These are phyloP conservation scores for Drosophila pruinosa DNA, from an alignment of 1,140 invertebrate species.

Conservation along the genomic window DNA sequence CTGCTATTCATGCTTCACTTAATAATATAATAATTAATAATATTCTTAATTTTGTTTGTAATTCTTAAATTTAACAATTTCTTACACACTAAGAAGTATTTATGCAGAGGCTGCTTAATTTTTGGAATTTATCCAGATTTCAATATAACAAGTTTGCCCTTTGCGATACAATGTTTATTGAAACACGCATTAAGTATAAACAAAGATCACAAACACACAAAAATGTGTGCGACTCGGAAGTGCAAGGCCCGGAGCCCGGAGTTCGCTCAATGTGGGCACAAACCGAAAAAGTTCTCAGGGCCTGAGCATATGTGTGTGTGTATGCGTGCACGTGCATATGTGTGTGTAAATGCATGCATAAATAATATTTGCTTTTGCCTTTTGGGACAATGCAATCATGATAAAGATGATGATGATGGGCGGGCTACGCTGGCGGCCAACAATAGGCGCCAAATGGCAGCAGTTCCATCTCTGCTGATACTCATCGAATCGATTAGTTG, in stretches of 20 bases:
- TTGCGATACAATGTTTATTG: slow-evolving; percentile 63
- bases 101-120: slow-evolving; percentile 1
- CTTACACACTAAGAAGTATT: background rate
- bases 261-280: slow-evolving; percentile 53
- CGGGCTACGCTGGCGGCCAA: slow-evolving; percentile 9
- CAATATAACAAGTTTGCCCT: slow-evolving; percentile 63
- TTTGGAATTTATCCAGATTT: slow-evolving; percentile 18
- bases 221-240: slow-evolving; percentile 51
- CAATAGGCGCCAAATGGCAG: slow-evolving; percentile 52
- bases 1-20: background rate
- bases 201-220: slow-evolving; percentile 54
- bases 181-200: slow-evolving; percentile 68
- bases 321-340: background rate
- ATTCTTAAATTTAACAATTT: background rate
- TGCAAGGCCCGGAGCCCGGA: slow-evolving; percentile 36
- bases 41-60: no score
- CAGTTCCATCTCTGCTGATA: slow-evolving; percentile 42
- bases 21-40: no score
- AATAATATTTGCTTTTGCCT: slow-evolving; percentile 49
- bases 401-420: slow-evolving; percentile 21
- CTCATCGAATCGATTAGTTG: background rate
- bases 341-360: slow-evolving; percentile 6
- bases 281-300: slow-evolving; percentile 69
- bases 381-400: slow-evolving; percentile 48
- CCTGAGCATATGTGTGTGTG: slow-evolving; percentile 7